phyloP scores from a whole-genome alignment of 1,140 invertebrate genomes.

The Antheraea pernyi region DNA sequence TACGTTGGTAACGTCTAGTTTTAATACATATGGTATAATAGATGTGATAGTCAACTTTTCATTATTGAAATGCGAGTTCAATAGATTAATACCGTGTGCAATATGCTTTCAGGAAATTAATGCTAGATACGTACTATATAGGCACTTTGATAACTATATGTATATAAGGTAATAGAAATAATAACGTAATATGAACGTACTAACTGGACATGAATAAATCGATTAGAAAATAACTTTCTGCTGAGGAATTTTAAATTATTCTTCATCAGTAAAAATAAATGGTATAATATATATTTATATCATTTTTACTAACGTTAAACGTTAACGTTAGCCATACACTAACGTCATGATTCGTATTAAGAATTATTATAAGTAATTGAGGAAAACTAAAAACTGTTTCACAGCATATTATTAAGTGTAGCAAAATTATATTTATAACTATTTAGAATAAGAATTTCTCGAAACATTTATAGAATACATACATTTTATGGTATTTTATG shows the following conservation, averaged over 20 bases:
- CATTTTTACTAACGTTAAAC: too few relatives aligned
- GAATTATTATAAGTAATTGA: too few relatives aligned
- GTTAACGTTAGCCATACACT: too few relatives aligned
- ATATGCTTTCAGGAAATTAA: neutral
- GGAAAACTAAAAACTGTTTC: too few relatives aligned
- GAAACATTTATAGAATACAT: neutral
- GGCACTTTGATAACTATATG: neutral
- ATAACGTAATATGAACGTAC: neutral
- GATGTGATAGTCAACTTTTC: neutral
- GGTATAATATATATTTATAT: too few relatives aligned
- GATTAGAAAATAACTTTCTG: too few relatives aligned
- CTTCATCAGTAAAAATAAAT: too few relatives aligned
- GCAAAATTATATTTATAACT: neutral
- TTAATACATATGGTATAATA: neutral
- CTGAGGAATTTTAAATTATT: too few relatives aligned
- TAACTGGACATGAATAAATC: too few relatives aligned
- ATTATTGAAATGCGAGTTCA: neutral
- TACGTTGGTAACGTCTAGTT: neutral
- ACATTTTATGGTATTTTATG: neutral
- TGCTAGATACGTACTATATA: neutral
- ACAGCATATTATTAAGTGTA: too few relatives aligned
- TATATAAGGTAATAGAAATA: neutral
- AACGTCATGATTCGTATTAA: too few relatives aligned
- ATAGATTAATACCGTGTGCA: neutral
- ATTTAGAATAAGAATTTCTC: neutral